Evolutionary conservation across 1,140 invertebrate genomes (phyloP), one percentile per base, ranked within the genome.

Genomic region (Papilio polyxenes): DNA sequence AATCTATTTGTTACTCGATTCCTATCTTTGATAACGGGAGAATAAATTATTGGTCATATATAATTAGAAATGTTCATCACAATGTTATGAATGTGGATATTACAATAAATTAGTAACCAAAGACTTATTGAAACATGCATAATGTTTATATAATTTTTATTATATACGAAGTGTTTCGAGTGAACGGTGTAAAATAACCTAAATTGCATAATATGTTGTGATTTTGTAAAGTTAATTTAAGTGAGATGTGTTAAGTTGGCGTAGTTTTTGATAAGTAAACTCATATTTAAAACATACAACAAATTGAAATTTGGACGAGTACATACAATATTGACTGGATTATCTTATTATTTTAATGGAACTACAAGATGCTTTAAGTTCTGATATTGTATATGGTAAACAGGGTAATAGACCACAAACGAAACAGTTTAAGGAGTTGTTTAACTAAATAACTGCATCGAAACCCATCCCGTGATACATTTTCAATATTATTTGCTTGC

Each of bases 261-360:
- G 92, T 93, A 93, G 93, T 93, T 93, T 93, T 94, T 93, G 91
- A 93, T 94, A 93, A 93, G 91, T 93, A 90, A 94, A 90, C 31
- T 72, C 65, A 72, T 91, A 90, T 91, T 91, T 85, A 92, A 89
- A 88, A 80, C 82, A 78, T 83, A 82, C 40, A 80, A 81, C 81
- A 81, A 90, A 88, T 69, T 23, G 40, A 69, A n/a, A 69, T 80
- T 69, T 89, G 90, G 90, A 91, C 91, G 92, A 89, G 92, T 92
- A 93, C 88, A 65, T 80, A 69, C 3, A 80, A 65, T 37, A 78
- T 59, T 37, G 75, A 77, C 13, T 49, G 15, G 20, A 77, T 31
- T 56, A 77, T 56, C 31, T 15, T 72, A 15, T 72, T 72, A 40
- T 15, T 72, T 72, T 72, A 72, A 37, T 72, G 65, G 4, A 72